phyloP scores from a whole-genome alignment of 2,888 invertebrate species.

The Drosophila mercatorum region DNA sequence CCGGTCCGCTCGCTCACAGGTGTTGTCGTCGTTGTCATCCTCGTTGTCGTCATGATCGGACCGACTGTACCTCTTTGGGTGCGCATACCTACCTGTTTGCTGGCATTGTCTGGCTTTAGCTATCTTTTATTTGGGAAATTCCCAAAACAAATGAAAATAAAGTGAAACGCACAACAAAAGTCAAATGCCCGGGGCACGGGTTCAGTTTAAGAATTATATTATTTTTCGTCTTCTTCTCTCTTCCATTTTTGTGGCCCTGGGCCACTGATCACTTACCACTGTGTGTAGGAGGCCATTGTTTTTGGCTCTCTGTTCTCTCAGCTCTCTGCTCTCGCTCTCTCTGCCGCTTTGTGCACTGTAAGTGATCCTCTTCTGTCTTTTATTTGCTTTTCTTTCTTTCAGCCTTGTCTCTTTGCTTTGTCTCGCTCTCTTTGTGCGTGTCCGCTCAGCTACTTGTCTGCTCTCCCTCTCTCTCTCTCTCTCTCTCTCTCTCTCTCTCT shows the following conservation, averaged over 20 bases:
- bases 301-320: conserved; percentile 13
- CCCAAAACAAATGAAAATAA: conserved; percentile 80
- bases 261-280: conserved; percentile 64
- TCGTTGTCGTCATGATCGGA: conserved; percentile 47
- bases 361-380: conserved; percentile 53
- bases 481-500: conserved; percentile 17
- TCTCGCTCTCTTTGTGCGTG: conserved; percentile 70
- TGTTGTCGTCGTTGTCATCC: conserved; percentile 43
- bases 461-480: conserved; percentile 23
- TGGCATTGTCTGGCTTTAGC: conserved; percentile 68
- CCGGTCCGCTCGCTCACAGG: conserved; percentile 38
- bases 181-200: conserved; percentile 69
- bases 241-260: conserved; percentile 21
- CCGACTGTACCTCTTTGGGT: conserved; percentile 60
- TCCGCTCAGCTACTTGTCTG: conserved; percentile 26
- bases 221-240: conserved; percentile 7
- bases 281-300: conserved; percentile 75
- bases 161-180: conserved; percentile 76
- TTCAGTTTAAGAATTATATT: conserved; percentile 30
- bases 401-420: conserved; percentile 52
- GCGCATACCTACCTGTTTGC: conserved; percentile 53
- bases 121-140: conserved; percentile 76
- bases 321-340: background rate
- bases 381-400: conserved; percentile 51
- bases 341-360: conserved; percentile 24